Evolutionary conservation across 64 coral and sea anemone genomes (phyloP).

Genomic region (Montipora efflorescens): DNA sequence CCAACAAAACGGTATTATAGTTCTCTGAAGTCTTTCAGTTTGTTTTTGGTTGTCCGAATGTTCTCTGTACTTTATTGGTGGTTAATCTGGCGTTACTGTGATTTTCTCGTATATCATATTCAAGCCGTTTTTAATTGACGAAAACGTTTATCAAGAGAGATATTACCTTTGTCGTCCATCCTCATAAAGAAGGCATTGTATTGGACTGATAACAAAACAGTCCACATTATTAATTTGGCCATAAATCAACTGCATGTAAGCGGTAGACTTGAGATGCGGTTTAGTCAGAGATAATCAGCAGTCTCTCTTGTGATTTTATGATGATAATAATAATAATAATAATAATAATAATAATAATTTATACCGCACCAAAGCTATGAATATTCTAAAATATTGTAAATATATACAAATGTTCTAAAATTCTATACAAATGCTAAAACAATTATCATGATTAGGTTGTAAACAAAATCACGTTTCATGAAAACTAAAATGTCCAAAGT

Average conservation of each 20-base stretch:
- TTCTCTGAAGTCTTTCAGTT: neutral
- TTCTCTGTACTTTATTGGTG: neutral
- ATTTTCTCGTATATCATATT: neutral
- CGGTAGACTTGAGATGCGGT: neutral
- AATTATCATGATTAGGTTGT: no score
- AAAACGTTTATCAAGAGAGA: constrained; percentile 26
- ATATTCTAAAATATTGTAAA: no score
- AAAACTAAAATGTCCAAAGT: no score
- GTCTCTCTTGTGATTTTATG: neutral
- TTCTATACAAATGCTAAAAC: no score
- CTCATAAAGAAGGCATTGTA: neutral
- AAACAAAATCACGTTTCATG: no score
- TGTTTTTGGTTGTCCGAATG: neutral
- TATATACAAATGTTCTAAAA: no score
- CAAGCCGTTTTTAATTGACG: neutral
- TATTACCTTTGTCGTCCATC: constrained; percentile 2
- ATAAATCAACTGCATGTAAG: neutral
- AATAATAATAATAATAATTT: no score
- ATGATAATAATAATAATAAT: no score
- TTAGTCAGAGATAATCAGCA: neutral
- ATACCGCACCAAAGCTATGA: no score
- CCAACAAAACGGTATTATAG: no score
- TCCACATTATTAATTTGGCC: neutral
- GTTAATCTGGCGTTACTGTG: neutral
- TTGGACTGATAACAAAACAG: constrained; percentile 6